Conservation (phyloP, 2,888 invertebrate genomes). For the Pseudococcus jackbeardsleyi region DNA sequence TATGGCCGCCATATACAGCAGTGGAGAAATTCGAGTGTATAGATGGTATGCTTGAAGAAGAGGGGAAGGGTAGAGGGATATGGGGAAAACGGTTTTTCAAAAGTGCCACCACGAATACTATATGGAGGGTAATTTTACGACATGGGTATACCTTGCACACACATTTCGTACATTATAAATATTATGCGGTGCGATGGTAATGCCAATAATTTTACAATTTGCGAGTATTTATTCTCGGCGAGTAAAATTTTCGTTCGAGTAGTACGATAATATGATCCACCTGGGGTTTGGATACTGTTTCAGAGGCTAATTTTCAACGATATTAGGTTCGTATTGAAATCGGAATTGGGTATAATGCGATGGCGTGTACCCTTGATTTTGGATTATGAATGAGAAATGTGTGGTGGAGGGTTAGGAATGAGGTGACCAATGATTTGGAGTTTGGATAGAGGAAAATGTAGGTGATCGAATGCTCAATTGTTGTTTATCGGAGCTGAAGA, state of each 20-base stretch:
- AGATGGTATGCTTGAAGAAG: neutral
- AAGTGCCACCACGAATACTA: neutral
- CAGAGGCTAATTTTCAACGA: neutral
- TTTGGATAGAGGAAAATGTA: too few relatives aligned
- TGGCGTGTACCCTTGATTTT: too few relatives aligned
- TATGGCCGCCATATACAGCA: constrained; percentile 22
- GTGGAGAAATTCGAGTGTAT: constrained; percentile 16
- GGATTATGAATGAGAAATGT: too few relatives aligned
- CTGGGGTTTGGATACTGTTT: neutral
- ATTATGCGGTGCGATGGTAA: neutral
- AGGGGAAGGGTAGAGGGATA: neutral
- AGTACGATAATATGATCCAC: neutral
- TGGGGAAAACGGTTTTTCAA: neutral
- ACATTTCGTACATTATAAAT: neutral
- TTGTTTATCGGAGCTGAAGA: too few relatives aligned
- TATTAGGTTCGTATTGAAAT: neutral
- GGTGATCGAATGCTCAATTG: too few relatives aligned
- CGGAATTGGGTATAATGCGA: neutral
- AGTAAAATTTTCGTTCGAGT: neutral
- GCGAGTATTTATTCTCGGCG: neutral
- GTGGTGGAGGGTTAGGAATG: too few relatives aligned
- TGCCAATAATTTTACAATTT: constrained; percentile 7
- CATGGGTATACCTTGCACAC: neutral
- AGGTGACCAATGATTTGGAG: too few relatives aligned
- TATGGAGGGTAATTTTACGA: constrained; percentile 4